Evolutionary conservation across 2,797 vertebrate species (phyloP).

Genomic region (Manis pentadactyla): DNA sequence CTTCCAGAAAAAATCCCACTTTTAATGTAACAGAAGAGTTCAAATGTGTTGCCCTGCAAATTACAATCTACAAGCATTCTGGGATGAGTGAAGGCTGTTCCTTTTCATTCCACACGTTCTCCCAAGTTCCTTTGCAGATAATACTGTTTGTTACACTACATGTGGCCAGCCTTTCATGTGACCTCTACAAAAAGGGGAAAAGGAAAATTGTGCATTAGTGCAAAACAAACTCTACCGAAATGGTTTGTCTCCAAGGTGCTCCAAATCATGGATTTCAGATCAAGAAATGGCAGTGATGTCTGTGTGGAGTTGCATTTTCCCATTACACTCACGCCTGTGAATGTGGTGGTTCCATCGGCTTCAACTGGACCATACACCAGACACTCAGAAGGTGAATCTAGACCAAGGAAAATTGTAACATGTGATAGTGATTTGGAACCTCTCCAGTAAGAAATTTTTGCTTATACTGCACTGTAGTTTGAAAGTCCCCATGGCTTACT

Average conservation of each 20-base stretch:
- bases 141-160: neutral
- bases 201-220: too few species aligned
- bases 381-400: neutral
- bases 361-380: neutral
- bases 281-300: neutral
- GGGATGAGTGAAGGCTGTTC: neutral
- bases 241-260: neutral
- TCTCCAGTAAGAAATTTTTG: neutral
- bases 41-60: neutral
- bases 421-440: neutral
- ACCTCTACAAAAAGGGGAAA: neutral
- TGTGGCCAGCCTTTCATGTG: neutral
- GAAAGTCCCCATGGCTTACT: neutral
- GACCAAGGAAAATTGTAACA: slow-evolving; percentile 8
- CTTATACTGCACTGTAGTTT: neutral
- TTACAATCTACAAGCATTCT: neutral
- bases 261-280: neutral
- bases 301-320: neutral
- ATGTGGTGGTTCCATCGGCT: neutral
- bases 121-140: slow-evolving; percentile 21
- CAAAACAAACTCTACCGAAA: neutral
- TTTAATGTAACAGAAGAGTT: neutral
- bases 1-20: neutral
- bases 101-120: slow-evolving; percentile 47
- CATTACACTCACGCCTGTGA: neutral